Evolutionary conservation across 2,888 invertebrate genomes (phyloP).

Genomic region (Eremobia ochroleuca): DNA sequence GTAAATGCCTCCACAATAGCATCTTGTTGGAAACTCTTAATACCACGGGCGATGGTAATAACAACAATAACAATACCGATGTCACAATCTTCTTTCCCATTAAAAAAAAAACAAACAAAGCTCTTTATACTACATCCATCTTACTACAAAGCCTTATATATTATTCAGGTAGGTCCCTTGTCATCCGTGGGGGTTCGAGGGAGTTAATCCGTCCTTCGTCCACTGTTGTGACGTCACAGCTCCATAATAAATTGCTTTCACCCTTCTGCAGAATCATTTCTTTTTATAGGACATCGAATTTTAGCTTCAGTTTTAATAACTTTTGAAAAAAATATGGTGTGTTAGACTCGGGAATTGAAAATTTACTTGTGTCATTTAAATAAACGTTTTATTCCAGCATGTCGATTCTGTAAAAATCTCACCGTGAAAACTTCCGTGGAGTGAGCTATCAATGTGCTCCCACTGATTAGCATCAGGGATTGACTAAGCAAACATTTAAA

Average conservation of each 20-base stretch:
- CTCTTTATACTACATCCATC: background rate
- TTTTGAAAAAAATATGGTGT: background rate
- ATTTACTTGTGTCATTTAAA: background rate
- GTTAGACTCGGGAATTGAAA: background rate
- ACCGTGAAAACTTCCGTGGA: no score
- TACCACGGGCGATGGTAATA: no score
- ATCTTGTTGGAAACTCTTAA: no score
- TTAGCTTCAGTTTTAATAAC: slow-evolving; percentile 14
- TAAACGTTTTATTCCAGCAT: no score
- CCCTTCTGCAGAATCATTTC: slow-evolving; percentile 32
- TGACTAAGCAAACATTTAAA: no score
- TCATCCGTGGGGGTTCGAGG: background rate
- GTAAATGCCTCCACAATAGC: no score
- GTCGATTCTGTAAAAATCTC: no score
- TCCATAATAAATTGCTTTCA: slow-evolving; percentile 32
- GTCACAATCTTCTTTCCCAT: background rate
- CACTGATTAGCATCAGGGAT: no score
- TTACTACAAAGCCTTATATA: background rate
- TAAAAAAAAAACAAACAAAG: slow-evolving; percentile 1
- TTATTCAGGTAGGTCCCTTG: slow-evolving; percentile 13
- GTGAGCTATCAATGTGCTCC: no score
- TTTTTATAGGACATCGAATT: slow-evolving; percentile 31
- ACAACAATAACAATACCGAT: background rate
- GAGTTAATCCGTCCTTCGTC: background rate
- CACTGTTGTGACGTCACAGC: slow-evolving; percentile 26